Base-by-base conservation (phyloP, 2,888 invertebrate genomes). In the Eilema sororculum region DNA sequence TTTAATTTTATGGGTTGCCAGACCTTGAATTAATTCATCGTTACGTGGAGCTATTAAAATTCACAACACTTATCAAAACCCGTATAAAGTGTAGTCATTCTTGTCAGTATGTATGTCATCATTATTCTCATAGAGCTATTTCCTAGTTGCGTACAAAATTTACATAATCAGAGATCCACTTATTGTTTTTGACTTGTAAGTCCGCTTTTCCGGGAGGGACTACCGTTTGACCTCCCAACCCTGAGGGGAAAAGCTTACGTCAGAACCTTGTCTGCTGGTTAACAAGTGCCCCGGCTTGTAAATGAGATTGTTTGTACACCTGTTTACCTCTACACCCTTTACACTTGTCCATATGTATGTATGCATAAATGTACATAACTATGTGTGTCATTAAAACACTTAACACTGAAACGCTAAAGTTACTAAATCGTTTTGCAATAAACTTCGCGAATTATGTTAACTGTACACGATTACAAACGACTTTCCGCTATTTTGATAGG, bases 11-110 rank as follows among this genome's bases (percentile, higher is more conserved):
- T 63, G 57, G 68, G 61, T 59, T 46, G 68, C 59, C 69, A 68
- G 75, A 13, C 80, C 80, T 80, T 79, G 82, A 62, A 57, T 24
- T 52, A 28, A 30, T n/a, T 13, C 67, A 59, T 60, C 64, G 66
- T 68, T 24, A 24, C 60, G 67, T 68, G 22, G 37, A 60, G 59
- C 67, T 13, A 70, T 63, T 75, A 66, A 58, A 59, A 59, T 22
- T 24, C 65, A 74, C 69, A 61, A 73, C 68, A 73, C 60, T 80
- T 80, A 80, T 82, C 81, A 65, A 68, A 10, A 41, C 65, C 65
- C 59, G 65, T 28, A 65, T 69, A 41, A 59, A 9, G n/a, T 62
- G 62, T 57, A 52, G 60, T 33, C 41, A 58, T 59, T 59, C 37
- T 46, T 46, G 24, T 64, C 2, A 16, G 10, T 24, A n/a, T 52